phyloP scores from a whole-genome alignment of 1,140 invertebrate species.

The Saccostrea glomerata region DNA sequence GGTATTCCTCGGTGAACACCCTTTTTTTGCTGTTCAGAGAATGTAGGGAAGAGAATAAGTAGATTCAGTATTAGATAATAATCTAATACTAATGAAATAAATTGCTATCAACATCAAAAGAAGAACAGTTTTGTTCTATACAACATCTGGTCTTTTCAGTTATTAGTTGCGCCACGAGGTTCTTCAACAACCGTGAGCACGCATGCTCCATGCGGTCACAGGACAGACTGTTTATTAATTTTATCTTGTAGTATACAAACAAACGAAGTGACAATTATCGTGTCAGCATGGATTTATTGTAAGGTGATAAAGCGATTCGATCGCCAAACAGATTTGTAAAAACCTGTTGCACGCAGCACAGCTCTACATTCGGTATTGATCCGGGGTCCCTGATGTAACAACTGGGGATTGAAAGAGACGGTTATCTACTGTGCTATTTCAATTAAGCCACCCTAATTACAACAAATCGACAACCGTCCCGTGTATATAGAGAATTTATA shows the following conservation, averaged over 20 bases:
- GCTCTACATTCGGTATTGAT: background rate
- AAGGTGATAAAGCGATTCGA: background rate
- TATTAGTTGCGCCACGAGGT: too few relatives aligned
- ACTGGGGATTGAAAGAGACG: background rate
- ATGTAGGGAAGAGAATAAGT: too few relatives aligned
- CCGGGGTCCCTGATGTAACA: background rate
- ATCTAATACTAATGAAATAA: too few relatives aligned
- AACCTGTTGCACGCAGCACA: background rate
- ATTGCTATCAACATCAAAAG: too few relatives aligned
- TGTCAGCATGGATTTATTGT: background rate
- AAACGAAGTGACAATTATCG: background rate
- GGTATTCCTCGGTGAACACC: too few relatives aligned
- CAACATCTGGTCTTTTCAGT: too few relatives aligned
- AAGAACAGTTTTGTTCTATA: too few relatives aligned
- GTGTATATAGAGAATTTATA: background rate
- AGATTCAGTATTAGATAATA: too few relatives aligned
- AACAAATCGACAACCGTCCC: background rate
- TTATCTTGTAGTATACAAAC: slow-evolving; percentile 13
- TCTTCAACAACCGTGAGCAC: background rate
- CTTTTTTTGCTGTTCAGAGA: too few relatives aligned
- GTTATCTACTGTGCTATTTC: slow-evolving; percentile 26
- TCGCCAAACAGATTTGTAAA: background rate
- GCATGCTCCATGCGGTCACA: background rate
- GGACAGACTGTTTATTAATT: background rate
- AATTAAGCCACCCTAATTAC: slow-evolving; percentile 28